Evolutionary conservation across 2,888 invertebrate species (phyloP), one percentile per base, ranked within the genome.

Genomic region (Nomada goodeniana): DNA sequence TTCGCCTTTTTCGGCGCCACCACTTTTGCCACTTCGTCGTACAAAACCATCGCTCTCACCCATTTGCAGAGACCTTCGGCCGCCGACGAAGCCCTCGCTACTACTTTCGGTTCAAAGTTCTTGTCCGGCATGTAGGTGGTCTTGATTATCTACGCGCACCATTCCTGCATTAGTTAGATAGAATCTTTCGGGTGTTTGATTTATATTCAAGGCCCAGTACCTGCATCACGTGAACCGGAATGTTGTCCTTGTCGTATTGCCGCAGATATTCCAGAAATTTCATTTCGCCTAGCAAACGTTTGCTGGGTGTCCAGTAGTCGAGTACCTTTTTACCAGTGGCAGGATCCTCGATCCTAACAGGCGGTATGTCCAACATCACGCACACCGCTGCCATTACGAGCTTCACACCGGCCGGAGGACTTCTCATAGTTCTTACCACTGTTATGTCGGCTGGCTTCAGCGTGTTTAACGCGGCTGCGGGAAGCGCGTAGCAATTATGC

Each of bases 11-110:
- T 97, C 0, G 97, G 97, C 0, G 96, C 96, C 0, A 96, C 96
- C 77, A 95, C 95, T 92, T 96, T 96, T 5, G 96, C 96, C 0
- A 96, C 96, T 74, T 95, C 95, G 90, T 97, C 96, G 90, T 97
- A 97, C 84, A 96, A 95, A 76, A 96, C 96, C 95, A 97, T 95
- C 0, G 97, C 97, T 52, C 96, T 94, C n/a, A 97, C 96, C 97
- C 97, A 97, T 86, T 96, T 96, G 92, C 96, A 96, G 3, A 96
- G 94, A 74, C 96, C 96, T 91, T 97, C 96, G 26, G 96, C 96
- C 5, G 97, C 97, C 72, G 96, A 96, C 0, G 96, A 97, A 0
- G 96, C 96, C 89, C 96, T 96, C n/a, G 95, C 95, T 2, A 96
- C 96, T 2, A 95, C 94, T 44, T 94, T 94, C 0, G 96, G 96